phyloP scores from a whole-genome alignment of 2,797 vertebrate genomes.

The Graptemys geographica region DNA sequence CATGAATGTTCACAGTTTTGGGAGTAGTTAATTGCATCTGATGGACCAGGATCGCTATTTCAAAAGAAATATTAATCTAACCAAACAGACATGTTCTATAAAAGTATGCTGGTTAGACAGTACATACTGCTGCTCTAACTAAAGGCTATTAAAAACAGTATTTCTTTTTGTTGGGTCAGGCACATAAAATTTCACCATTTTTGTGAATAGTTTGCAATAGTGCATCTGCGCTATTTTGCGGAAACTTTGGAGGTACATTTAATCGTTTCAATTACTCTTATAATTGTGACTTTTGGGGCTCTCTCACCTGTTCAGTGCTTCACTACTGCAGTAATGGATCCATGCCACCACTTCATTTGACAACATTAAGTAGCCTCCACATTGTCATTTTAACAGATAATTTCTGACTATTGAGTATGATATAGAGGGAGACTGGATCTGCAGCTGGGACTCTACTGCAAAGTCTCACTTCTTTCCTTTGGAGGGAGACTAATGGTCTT shows the following conservation, averaged over 20 bases:
- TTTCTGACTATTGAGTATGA: background rate
- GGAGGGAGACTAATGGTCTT: background rate
- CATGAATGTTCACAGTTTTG: background rate
- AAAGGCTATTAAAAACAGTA: background rate
- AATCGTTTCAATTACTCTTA: background rate
- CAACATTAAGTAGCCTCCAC: background rate
- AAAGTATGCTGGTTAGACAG: background rate
- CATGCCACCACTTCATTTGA: background rate
- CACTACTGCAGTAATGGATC: background rate
- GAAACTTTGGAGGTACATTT: background rate
- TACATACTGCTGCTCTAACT: background rate
- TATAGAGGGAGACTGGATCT: background rate
- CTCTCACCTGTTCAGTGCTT: background rate
- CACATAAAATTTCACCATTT: fast-evolving
- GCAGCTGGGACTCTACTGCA: background rate
- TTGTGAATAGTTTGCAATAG: background rate
- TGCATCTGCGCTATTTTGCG: background rate
- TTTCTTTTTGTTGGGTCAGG: fast-evolving
- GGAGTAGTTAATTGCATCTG: background rate
- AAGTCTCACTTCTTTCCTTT: background rate
- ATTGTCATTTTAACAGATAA: background rate
- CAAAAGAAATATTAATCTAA: background rate
- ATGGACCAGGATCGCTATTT: background rate
- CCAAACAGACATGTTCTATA: background rate
- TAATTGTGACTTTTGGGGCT: background rate